Evolutionary conservation across 2,888 invertebrate species (phyloP).

Genomic region (Carabus problematicus): DNA sequence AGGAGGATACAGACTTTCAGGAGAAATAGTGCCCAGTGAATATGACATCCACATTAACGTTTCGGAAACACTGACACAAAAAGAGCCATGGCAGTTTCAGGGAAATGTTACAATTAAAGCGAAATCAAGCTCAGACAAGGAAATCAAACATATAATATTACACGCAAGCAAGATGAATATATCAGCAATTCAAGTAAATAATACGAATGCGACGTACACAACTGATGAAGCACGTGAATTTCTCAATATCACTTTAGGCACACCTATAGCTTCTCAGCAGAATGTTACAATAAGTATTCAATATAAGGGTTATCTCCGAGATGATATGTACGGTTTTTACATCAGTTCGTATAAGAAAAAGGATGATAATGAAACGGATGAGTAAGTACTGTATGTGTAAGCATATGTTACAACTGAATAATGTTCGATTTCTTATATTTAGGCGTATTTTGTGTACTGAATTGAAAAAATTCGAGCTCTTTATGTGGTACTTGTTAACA

Average conservation of each 20-base stretch:
- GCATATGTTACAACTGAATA: no score
- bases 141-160: conserved; percentile 57
- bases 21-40: conserved; percentile 33
- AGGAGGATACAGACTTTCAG: conserved; percentile 19
- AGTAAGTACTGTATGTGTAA: conserved; percentile 35
- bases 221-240: conserved; percentile 1
- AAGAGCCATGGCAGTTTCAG: conserved; percentile 20
- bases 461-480: no score
- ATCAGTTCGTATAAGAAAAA: conserved; percentile 62
- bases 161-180: conserved; percentile 55
- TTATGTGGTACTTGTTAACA: no score
- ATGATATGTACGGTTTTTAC: conserved; percentile 70
- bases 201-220: neutral
- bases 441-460: no score
- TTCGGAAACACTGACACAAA: conserved; percentile 21
- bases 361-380: conserved; percentile 37
- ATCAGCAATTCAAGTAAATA: neutral
- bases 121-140: conserved; percentile 47
- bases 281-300: conserved; percentile 63
- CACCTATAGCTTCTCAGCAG: conserved; percentile 53
- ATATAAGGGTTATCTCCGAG: conserved; percentile 65
- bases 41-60: conserved; percentile 28
- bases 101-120: conserved; percentile 62
- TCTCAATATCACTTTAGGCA: conserved; percentile 53
- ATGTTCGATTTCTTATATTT: no score